A percentile compares a stretch with the other conserved stretches of the same genome.
phyloP scores from a whole-genome alignment of 2,113 vertebrate species.

The Tichodroma muraria region DNA sequence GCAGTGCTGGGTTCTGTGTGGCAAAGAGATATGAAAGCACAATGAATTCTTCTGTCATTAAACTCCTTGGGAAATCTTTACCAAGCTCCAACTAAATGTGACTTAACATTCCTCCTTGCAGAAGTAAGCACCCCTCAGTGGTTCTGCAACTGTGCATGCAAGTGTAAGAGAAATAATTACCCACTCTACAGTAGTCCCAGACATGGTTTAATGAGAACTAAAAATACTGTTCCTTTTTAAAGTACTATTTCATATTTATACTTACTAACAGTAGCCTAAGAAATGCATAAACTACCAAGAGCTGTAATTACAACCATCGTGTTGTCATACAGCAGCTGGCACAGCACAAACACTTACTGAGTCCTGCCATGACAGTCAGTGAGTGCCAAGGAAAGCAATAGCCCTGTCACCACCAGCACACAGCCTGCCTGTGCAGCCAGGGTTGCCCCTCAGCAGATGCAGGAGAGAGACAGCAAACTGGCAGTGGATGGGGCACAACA shows the following conservation, averaged over 20 bases:
- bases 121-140: background rate
- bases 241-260: background rate
- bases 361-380: background rate
- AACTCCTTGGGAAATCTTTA: background rate
- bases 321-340: slow-evolving; percentile 27
- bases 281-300: background rate
- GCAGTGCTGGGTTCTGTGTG: background rate
- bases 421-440: background rate
- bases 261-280: background rate
- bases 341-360: slow-evolving; percentile 1
- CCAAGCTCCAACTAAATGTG: background rate
- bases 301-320: background rate
- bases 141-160: background rate
- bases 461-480: background rate
- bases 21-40: background rate
- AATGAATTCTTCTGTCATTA: background rate
- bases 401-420: background rate
- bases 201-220: background rate
- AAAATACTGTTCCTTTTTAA: background rate
- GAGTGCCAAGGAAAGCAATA: background rate
- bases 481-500: background rate
- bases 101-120: background rate
- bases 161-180: slow-evolving; percentile 30
- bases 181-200: background rate
- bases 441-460: background rate